Evolutionary conservation across 2,888 invertebrate genomes (phyloP).

Genomic region (Hyposoter didymator): DNA sequence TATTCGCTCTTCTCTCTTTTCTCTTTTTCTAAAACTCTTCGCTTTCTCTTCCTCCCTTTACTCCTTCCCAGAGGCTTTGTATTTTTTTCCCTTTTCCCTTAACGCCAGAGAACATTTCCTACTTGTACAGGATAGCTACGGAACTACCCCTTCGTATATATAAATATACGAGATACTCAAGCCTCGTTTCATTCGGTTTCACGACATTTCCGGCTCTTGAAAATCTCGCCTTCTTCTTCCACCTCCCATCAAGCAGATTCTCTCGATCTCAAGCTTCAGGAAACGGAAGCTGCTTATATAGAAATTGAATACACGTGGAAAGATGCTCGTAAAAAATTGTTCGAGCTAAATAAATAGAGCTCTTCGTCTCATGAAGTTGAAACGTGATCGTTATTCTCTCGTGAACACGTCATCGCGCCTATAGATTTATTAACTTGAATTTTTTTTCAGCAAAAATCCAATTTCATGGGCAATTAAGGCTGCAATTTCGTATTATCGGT

Average conservation of each 20-base stretch:
- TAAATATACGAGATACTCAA: conserved; percentile 14
- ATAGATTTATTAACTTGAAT: not conserved
- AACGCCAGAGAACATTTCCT: conserved; percentile 55
- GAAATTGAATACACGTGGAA: conserved; percentile 16
- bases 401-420: not conserved
- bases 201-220: conserved; percentile 50
- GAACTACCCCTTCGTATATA: not conserved
- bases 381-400: not conserved
- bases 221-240: conserved; percentile 29
- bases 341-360: not conserved
- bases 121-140: conserved; percentile 21
- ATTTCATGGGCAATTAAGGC: not conserved
- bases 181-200: conserved; percentile 52
- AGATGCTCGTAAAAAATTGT: conserved; percentile 15
- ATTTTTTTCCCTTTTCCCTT: conserved; percentile 21
- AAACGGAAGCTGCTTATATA: conserved; percentile 41
- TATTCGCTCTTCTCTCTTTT: conserved; percentile 9
- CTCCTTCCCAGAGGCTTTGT: not conserved
- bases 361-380: not conserved
- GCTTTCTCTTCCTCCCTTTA: not conserved
- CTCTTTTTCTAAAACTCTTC: conserved; percentile 18
- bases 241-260: conserved; percentile 21
- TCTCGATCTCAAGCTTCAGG: conserved; percentile 12
- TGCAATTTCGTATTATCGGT: too few relatives aligned
- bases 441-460: not conserved